phyloP scores from a whole-genome alignment of 2,888 invertebrate genomes.

The Nomada hirtipes region DNA sequence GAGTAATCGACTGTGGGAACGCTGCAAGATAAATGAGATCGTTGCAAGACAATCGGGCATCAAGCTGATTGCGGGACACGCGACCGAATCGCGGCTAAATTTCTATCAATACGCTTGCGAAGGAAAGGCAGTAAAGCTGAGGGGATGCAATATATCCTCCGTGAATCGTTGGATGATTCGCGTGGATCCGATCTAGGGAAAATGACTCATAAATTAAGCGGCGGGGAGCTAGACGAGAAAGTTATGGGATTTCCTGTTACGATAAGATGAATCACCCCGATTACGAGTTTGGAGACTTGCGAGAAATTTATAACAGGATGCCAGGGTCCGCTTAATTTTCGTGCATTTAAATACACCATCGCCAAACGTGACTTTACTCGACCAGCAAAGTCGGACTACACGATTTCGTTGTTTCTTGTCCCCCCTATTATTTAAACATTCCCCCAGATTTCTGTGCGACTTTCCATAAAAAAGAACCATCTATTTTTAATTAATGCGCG shows the following conservation, averaged over 20 bases:
- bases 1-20: constrained; percentile 51
- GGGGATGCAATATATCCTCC: constrained; percentile 7
- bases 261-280: not conserved
- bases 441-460: too few relatives aligned
- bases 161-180: constrained; percentile 38
- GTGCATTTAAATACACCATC: too few relatives aligned
- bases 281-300: not conserved
- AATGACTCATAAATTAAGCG: constrained; percentile 25
- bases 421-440: too few relatives aligned
- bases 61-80: constrained; percentile 63
- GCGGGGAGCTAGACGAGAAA: too few relatives aligned
- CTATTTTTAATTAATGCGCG: too few relatives aligned
- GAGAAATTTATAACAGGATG: not conserved
- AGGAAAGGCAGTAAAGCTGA: constrained; percentile 29
- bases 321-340: too few relatives aligned
- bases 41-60: constrained; percentile 66
- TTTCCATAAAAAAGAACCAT: too few relatives aligned
- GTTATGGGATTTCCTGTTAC: too few relatives aligned
- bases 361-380: too few relatives aligned
- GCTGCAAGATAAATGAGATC: constrained; percentile 69
- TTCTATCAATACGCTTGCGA: constrained; percentile 45
- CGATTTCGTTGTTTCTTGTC: too few relatives aligned
- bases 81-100: constrained; percentile 58
- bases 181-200: constrained; percentile 28
- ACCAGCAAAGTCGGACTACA: too few relatives aligned